Percentiles rank a stretch among this genome's conserved stretches.
These are phyloP conservation scores for Bombus ignitus DNA, from an alignment of 1,140 invertebrate genomes.

Conservation along the genomic window DNA sequence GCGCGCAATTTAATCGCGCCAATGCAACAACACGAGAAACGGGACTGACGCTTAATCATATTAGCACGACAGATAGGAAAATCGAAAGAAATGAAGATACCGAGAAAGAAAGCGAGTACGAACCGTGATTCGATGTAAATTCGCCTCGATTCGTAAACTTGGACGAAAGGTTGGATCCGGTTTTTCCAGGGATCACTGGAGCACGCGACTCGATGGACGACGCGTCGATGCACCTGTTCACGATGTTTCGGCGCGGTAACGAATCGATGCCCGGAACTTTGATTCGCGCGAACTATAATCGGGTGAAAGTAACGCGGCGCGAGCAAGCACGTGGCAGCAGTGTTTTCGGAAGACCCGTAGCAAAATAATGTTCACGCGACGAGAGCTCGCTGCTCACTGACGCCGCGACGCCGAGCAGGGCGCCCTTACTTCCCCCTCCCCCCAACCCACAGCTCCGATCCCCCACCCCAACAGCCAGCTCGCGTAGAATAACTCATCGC, in stretches of 20 bases:
- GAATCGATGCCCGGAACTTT: no score
- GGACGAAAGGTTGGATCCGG: conserved; percentile 19
- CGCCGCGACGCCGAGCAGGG: conserved; percentile 16
- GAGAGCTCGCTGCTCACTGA: conserved; percentile 76
- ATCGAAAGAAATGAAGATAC: neutral
- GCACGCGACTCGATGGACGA: conserved; percentile 2
- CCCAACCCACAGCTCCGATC: neutral
- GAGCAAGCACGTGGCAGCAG: conserved; percentile 68
- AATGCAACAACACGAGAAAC: neutral
- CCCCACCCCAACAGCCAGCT: no score
- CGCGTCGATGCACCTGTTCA: conserved; percentile 22
- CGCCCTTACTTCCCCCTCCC: neutral
- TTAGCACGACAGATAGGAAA: neutral
- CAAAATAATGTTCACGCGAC: conserved; percentile 52
- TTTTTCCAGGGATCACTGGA: conserved; percentile 42
- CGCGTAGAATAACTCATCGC: conserved; percentile 18
- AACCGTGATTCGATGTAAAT: neutral
- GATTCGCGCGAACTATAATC: neutral
- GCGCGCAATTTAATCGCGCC: neutral
- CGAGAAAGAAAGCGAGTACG: neutral
- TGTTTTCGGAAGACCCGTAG: conserved; percentile 6
- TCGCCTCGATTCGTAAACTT: conserved; percentile 39
- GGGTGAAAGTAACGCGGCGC: neutral
- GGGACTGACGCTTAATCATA: neutral
- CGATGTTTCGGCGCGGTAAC: neutral